Percentiles rank a stretch among this genome's conserved stretches.
Evolutionary conservation across 2,797 vertebrate genomes (phyloP).

Genomic region (Alca torda): DNA sequence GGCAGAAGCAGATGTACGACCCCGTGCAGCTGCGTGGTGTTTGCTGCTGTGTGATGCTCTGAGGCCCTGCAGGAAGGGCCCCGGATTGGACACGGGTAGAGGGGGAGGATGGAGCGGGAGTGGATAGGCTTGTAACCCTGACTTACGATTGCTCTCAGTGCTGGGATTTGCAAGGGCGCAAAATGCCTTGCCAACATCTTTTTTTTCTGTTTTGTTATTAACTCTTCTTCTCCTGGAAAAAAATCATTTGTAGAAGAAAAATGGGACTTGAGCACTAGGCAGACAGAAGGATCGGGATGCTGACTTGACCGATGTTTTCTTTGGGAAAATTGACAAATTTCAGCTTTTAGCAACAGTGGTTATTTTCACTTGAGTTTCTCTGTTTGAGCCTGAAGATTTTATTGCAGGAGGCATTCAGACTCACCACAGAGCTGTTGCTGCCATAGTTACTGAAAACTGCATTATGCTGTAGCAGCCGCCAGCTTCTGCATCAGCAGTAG

Average conservation of each 20-base stretch:
- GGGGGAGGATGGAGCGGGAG: neutral
- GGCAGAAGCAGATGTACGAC: neutral
- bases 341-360: neutral
- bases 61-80: neutral
- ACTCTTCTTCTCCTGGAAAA: neutral
- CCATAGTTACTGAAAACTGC: constrained; percentile 70
- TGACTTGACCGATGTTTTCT: neutral
- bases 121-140: neutral
- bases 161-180: neutral
- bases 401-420: constrained; percentile 35
- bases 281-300: neutral
- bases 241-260: neutral
- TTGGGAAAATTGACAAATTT: neutral
- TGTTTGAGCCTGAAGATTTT: constrained; percentile 16
- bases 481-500: constrained; percentile 59
- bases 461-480: constrained; percentile 72
- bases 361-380: neutral
- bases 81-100: neutral
- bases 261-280: neutral
- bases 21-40: neutral
- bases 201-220: neutral
- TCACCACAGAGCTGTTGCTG: constrained; percentile 29
- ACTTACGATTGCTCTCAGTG: neutral
- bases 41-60: neutral
- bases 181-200: neutral